Conservation (phyloP, 2,113 vertebrate genomes). For the Sturnira hondurensis region DNA sequence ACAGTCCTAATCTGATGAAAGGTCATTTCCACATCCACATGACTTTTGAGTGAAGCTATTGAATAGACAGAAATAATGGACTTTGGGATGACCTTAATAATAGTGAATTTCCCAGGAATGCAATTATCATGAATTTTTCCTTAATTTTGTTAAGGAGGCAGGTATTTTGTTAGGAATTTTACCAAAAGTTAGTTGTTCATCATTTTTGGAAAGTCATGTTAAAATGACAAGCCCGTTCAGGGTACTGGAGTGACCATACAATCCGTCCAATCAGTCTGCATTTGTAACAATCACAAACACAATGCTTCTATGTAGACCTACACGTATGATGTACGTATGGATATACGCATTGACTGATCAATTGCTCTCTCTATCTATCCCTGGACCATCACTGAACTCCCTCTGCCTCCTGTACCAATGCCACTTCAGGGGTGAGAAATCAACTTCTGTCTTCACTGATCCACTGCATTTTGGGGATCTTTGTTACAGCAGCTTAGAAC, state of each 20-base stretch:
- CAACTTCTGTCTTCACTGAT: background rate
- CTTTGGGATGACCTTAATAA: background rate
- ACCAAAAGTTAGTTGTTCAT: background rate
- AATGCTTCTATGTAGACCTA: background rate
- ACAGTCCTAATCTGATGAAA: fast-evolving
- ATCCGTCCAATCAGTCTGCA: background rate
- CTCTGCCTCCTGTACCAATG: background rate
- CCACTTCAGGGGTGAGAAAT: background rate
- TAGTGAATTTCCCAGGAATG: background rate
- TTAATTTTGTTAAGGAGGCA: background rate
- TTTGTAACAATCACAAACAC: background rate
- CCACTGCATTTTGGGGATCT: background rate
- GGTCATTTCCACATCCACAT: fast-evolving
- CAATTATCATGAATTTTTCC: background rate
- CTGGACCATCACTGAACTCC: background rate
- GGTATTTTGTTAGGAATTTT: background rate
- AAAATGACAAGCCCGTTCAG: background rate
- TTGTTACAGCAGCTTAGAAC: background rate
- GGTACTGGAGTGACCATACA: fast-evolving
- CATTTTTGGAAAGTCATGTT: background rate
- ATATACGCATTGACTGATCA: no score
- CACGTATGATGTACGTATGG: background rate
- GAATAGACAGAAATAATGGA: background rate
- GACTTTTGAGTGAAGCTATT: background rate
- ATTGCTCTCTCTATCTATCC: background rate